phyloP scores from a whole-genome alignment of 2,113 vertebrate genomes.

The Ascaphus truei region DNA sequence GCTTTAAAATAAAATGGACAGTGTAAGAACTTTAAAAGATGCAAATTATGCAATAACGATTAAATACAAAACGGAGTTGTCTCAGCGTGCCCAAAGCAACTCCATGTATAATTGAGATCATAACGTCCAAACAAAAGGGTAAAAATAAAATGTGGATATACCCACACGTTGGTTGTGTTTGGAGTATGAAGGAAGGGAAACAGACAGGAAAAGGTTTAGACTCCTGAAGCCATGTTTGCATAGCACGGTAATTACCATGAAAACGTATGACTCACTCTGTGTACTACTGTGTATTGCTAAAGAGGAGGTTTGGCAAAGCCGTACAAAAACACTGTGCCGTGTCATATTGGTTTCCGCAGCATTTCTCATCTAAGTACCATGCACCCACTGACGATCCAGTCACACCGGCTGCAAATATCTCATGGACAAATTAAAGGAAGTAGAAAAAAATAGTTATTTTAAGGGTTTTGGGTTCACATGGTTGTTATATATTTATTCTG shows the following conservation, averaged over 20 bases:
- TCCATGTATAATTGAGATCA: background rate
- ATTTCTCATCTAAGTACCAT: constrained; percentile 31
- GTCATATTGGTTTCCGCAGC: constrained; percentile 45
- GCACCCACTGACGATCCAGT: constrained; percentile 20
- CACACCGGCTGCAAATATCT: background rate
- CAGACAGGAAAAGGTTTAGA: constrained; percentile 57
- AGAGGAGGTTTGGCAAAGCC: constrained; percentile 49
- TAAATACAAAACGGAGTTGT: too few relatives aligned
- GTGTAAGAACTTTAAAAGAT: too few relatives aligned
- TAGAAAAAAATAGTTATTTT: background rate
- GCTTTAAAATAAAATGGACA: too few relatives aligned
- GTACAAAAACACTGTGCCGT: constrained; percentile 48
- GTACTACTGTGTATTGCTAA: constrained; percentile 48
- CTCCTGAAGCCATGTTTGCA: constrained; percentile 47
- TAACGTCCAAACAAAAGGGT: background rate
- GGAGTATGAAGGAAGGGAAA: constrained; percentile 30
- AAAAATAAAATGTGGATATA: background rate
- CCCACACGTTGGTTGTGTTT: background rate
- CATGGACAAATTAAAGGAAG: background rate
- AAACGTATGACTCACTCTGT: constrained; percentile 57
- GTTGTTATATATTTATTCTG: too few relatives aligned
- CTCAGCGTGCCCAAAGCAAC: background rate
- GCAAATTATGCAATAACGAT: too few relatives aligned
- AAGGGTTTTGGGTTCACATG: too few relatives aligned
- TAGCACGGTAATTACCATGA: constrained; percentile 48